phyloP scores from a whole-genome alignment of 2,888 invertebrate genomes.

The Phaedon cochleariae region DNA sequence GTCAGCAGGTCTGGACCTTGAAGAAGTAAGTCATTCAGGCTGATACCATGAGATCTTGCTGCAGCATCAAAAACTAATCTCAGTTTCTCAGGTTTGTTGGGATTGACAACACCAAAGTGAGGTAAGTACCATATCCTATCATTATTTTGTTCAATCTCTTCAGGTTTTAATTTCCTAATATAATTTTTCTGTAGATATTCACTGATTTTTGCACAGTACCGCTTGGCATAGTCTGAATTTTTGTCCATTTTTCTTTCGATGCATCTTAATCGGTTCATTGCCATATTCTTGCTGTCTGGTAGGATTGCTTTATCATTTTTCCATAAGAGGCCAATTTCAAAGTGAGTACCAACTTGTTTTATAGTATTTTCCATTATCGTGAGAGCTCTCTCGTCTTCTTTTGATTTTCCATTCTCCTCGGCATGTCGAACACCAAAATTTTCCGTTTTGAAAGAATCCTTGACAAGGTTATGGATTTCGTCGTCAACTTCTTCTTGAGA shows the following conservation, averaged over 20 bases:
- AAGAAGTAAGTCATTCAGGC: not conserved
- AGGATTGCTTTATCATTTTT: not conserved
- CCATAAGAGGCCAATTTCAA: not conserved
- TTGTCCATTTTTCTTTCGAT: not conserved
- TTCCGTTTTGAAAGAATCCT: not conserved
- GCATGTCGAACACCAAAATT: not conserved
- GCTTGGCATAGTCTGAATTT: not conserved
- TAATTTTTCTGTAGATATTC: not conserved
- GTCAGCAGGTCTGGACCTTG: not conserved
- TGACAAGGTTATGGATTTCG: not conserved
- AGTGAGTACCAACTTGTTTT: not conserved
- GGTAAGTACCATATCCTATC: not conserved
- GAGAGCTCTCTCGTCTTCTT: not conserved
- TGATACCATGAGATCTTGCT: not conserved
- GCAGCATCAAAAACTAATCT: constrained; percentile 6
- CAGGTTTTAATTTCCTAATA: not conserved
- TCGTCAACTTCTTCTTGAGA: not conserved
- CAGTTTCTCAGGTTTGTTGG: not conserved
- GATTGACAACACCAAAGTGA: not conserved
- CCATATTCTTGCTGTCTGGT: not conserved
- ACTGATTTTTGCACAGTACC: not conserved
- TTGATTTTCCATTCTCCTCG: not conserved
- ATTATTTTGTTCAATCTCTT: not conserved
- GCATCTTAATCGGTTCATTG: not conserved
- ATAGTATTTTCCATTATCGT: not conserved